A percentile compares a stretch with the other conserved stretches of the same genome.
Conservation (phyloP, 2,113 vertebrate species). For the Gobio gobio region DNA sequence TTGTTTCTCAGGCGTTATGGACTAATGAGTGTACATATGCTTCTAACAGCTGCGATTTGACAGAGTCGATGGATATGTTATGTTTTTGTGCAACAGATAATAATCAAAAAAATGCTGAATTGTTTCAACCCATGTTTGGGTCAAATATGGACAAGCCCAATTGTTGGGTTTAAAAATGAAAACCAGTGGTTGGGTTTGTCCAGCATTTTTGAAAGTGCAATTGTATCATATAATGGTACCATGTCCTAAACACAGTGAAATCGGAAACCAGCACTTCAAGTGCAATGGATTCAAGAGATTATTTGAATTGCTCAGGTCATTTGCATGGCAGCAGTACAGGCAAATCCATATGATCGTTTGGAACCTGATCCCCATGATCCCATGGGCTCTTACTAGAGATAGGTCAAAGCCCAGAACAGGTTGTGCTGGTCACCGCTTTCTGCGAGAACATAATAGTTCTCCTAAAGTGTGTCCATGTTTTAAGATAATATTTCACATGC, state of each 20-base stretch:
- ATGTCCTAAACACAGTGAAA: constrained; percentile 10
- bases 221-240: neutral
- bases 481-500: constrained; percentile 42
- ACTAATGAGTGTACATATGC: neutral
- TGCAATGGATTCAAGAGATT: constrained; percentile 28
- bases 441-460: neutral
- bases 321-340: constrained; percentile 50
- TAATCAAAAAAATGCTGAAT: neutral
- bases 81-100: constrained; percentile 4
- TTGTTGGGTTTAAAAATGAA: too few species aligned
- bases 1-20: neutral
- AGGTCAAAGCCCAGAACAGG: constrained; percentile 18
- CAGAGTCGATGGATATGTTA: neutral
- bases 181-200: too few species aligned
- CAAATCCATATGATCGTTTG: constrained; percentile 34
- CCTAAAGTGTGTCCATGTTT: too few species aligned
- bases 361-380: constrained; percentile 21
- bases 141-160: too few species aligned
- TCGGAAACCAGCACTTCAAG: constrained; percentile 16
- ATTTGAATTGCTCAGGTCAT: constrained; percentile 47
- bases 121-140: too few species aligned
- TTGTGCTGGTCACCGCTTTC: neutral
- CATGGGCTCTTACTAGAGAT: constrained; percentile 11
- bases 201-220: too few species aligned
- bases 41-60: neutral